Percentiles rank a stretch among this genome's conserved stretches.
Conservation (phyloP, 1,140 invertebrate species). For the Oedothorax gibbosus region DNA sequence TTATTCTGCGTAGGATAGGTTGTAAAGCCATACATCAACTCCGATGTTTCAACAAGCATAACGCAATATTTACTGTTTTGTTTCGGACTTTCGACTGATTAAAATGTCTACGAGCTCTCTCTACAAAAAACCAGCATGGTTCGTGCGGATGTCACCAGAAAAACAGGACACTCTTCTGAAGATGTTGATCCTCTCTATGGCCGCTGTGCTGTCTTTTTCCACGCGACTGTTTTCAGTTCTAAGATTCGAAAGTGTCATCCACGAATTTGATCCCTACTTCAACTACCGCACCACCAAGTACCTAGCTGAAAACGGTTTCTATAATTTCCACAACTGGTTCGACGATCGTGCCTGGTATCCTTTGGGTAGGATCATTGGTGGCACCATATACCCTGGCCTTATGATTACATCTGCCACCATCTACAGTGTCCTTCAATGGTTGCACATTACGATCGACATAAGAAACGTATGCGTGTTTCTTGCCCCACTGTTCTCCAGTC, state of each 20-base stretch:
- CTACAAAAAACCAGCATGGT: conserved; percentile 60
- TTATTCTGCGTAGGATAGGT: too few relatives aligned
- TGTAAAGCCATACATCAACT: too few relatives aligned
- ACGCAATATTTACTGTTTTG: neutral
- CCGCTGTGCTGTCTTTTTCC: conserved; percentile 93
- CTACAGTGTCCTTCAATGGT: conserved; percentile 87
- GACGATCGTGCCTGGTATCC: conserved; percentile 99
- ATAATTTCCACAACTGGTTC: conserved; percentile 99
- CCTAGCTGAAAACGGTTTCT: conserved; percentile 95
- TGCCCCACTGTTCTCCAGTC: conserved; percentile 95
- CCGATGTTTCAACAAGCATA: neutral
- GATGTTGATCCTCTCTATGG: conserved; percentile 88
- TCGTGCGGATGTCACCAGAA: conserved; percentile 76
- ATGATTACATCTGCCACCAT: conserved; percentile 97
- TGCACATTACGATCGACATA: conserved; percentile 96
- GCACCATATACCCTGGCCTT: conserved; percentile 95
- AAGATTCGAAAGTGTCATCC: conserved; percentile 96
- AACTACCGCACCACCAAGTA: conserved; percentile 97
- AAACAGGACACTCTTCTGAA: conserved; percentile 96
- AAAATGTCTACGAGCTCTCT: conserved; percentile 10
- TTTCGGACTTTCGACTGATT: neutral
- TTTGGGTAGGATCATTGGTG: conserved; percentile 94
- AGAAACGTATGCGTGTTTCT: conserved; percentile 98
- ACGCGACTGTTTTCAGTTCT: conserved; percentile 96
- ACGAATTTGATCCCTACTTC: conserved; percentile 99